These are phyloP conservation scores for Leuciscus waleckii DNA, from an alignment of 2,797 vertebrate genomes.

Conservation along the genomic window DNA sequence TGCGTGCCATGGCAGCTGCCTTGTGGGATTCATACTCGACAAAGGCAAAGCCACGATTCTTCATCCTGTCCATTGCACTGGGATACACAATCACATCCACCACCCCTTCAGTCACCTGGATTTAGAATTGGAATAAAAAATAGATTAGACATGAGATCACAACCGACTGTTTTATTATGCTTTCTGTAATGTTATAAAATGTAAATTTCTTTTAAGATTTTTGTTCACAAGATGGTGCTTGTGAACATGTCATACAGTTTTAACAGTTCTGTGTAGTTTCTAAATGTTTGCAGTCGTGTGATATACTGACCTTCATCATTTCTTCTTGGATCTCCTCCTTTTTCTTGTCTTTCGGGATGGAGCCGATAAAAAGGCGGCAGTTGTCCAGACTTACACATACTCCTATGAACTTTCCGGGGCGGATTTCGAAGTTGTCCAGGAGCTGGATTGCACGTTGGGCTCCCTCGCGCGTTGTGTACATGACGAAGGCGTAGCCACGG, in stretches of 20 bases:
- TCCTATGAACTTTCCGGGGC: constrained; percentile 90
- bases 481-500: constrained; percentile 96
- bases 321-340: constrained; percentile 94
- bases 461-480: constrained; percentile 89
- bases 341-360: constrained; percentile 92
- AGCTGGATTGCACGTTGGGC: constrained; percentile 89
- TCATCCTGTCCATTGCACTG: constrained; percentile 83
- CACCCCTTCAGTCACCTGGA: constrained; percentile 90
- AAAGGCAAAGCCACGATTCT: constrained; percentile 94
- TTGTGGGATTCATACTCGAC: constrained; percentile 95
- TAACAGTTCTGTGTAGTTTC: background rate
- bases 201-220: background rate
- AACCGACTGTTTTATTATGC: background rate
- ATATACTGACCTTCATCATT: constrained; percentile 84
- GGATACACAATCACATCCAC: constrained; percentile 93
- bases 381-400: constrained; percentile 95
- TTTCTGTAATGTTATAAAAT: background rate
- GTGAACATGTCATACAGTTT: background rate
- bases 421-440: constrained; percentile 91
- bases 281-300: background rate
- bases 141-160: background rate
- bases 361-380: constrained; percentile 93
- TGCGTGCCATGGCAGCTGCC: constrained; percentile 92
- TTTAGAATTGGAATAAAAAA: constrained; percentile 5
- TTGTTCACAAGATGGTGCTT: background rate